Evolutionary conservation across 1,140 invertebrate species (phyloP), one percentile per base, ranked within the genome.

Genomic region (Aphelinus certus): DNA sequence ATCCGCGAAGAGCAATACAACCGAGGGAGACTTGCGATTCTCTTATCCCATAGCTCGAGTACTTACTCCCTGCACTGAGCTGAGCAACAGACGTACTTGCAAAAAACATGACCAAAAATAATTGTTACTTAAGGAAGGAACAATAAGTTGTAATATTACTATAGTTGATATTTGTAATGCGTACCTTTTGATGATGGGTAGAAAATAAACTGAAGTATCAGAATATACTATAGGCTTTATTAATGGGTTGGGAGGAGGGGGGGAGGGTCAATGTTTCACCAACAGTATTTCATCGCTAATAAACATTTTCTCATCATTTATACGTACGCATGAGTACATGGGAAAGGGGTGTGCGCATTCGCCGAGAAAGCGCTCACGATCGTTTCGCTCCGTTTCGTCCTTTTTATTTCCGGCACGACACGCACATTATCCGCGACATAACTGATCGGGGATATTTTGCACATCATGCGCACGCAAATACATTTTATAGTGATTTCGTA

Each of bases 151-250:
- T 26, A 26, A 26, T 26, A 26, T 26, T 26, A 26, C 26, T 26
- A 26, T 26, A 26, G 26, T 26, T 26, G 26, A 26, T 26, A 26
- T 26, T 26, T 26, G 26, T 26, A 26, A 26, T 26, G 26, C 26
- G 26, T 26, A 26, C 26, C 26, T 26, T 26, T 26, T 26, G 26
- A 26, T 26, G 67, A 69, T 3, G 53, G 70, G 48, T n/a, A 79
- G 43, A 53, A 70, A 82, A 81, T 79, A 79, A 77, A 81, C 75
- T 74, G 53, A 58, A 81, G 79, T 83, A 82, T 82, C 80, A 83
- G 79, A 83, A 83, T 83, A 82, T 81, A 81, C 76, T 71, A 26
- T 26, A 73, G 81, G 76, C 70, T 83, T 83, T 83, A 83, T 83
- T 82, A 80, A 76, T 81, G 77, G 77, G 26, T 26, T 26, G 26